phyloP scores from a whole-genome alignment of 2,888 invertebrate genomes.

The Coenonympha glycerion region DNA sequence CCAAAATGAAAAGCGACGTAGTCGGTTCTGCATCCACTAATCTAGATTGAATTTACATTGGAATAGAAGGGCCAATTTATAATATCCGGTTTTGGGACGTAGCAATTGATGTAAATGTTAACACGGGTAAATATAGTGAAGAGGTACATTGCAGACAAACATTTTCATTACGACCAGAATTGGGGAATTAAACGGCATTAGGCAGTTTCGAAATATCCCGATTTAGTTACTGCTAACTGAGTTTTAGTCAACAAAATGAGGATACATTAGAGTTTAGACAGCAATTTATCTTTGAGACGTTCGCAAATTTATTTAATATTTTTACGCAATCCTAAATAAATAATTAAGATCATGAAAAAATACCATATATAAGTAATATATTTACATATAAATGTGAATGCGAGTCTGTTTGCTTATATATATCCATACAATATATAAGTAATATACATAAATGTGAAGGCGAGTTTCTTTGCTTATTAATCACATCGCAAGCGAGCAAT shows the following conservation, averaged over 20 bases:
- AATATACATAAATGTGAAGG: too few relatives aligned
- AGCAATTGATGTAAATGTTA: slow-evolving; percentile 8
- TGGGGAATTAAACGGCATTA: neutral
- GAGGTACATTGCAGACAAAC: slow-evolving; percentile 4
- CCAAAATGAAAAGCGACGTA: slow-evolving; percentile 2
- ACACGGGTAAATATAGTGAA: slow-evolving; percentile 7
- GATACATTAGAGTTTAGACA: too few relatives aligned
- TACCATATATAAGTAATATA: too few relatives aligned
- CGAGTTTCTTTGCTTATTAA: too few relatives aligned
- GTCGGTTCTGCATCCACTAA: slow-evolving; percentile 9
- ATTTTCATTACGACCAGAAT: slow-evolving; percentile 5
- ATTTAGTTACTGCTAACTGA: slow-evolving; percentile 1
- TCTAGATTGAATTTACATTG: slow-evolving; percentile 18
- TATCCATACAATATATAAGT: too few relatives aligned
- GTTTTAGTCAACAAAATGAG: neutral
- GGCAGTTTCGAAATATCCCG: neutral
- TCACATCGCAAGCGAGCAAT: too few relatives aligned
- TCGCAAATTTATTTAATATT: too few relatives aligned
- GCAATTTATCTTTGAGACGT: too few relatives aligned
- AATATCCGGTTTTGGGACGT: slow-evolving; percentile 20
- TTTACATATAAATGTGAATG: too few relatives aligned
- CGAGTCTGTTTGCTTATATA: too few relatives aligned
- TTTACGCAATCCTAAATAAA: too few relatives aligned
- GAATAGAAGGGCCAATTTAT: slow-evolving; percentile 18
- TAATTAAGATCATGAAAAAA: too few relatives aligned